Base-by-base conservation (phyloP, 1,140 invertebrate species). In the Pogonomyrmex barbatus region DNA sequence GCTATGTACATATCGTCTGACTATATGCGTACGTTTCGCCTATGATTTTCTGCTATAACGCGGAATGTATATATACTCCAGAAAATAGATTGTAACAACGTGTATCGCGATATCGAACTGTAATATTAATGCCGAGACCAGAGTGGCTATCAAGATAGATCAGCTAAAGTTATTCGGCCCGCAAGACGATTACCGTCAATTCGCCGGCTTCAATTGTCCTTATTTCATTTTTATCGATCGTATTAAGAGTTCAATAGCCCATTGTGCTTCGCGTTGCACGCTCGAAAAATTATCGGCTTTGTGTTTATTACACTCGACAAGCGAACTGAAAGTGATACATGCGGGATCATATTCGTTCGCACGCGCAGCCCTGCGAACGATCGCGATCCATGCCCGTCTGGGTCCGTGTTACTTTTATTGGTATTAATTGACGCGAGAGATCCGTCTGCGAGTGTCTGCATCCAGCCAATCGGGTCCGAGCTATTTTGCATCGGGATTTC, bases 381-480 rank as follows among this genome's bases (percentile, higher is more conserved):
- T 33, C 36, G 50, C 45, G 67, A 86, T 79, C 30, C 30, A 62
- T 52, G 67, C 2, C 39, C 42, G 75, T 70, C 58, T 70, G 71
- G 33, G 45, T 56, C 52, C 42, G 60, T 83, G 58, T 60, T 75
- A 71, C 50, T 75, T 82, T 73, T 71, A 87, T 88, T 81, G 63
- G 30, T 45, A 58, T 82, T 86, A 87, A 88, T 75, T 87, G 84
- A 78, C 84, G 50, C 70, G 85, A 62, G 52, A 76, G 42, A 24
- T 87, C n/a, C 30, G 52, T 81, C 68, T 6, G 36, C 54, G 67
- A 73, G 68, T 77, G 70, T 78, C 85, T 87, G 56, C 85, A 71
- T 73, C 73, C 42, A 73, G 54, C 78, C 85, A 84, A 75, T 83
- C 68, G 54, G 85, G 9, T 42, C 33, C 73, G 52, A 1, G 39